Evolutionary conservation across 1,140 invertebrate genomes (phyloP), one percentile per base, ranked within the genome.

Genomic region (Bemisia tabaci): DNA sequence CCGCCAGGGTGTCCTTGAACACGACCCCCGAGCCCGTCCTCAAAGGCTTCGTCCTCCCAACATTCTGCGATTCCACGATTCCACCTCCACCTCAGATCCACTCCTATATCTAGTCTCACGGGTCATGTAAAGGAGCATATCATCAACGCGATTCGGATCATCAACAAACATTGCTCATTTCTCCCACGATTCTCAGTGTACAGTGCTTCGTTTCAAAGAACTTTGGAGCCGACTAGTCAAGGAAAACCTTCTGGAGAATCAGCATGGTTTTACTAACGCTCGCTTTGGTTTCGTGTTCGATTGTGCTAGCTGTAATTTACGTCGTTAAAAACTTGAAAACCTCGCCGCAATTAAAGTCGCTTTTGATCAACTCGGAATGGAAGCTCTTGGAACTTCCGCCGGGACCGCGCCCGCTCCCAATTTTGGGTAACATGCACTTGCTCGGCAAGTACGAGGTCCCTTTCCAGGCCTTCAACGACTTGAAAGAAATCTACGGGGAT

Each of bases 401-500:
- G 12, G 86, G 86, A 1, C 87, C 88, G 0, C 75, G 73, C n/a
- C 81, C 84, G 2, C 83, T 83, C 76, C 89, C 90, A 0, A 67
- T 91, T 12, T 78, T 91, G 59, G 90, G 90, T 2, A 86, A 83
- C 73, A 77, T 91, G 62, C 83, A 88, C 74, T 78, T 85, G 26
- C 75, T 93, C 25, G 83, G 82, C 1, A 80, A 81, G 60, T 78
- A 83, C 68, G 80, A 82, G 21, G 86, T 84, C 2, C 87, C 89
- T 0, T 90, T 90, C 71, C 80, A 86, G 65, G 85, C 83, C 1
- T 90, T 93, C 71, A 85, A 85, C 0, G 82, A 80, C 2, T 73
- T 92, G 25, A 79, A 85, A 2, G 82, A 84, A 70, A 73, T 81
- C 26, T 91, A 90, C 73, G 91, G 91, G 1, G 84, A 89, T 64